Conservation (phyloP, 2,888 invertebrate genomes). For the Elegia similella region DNA sequence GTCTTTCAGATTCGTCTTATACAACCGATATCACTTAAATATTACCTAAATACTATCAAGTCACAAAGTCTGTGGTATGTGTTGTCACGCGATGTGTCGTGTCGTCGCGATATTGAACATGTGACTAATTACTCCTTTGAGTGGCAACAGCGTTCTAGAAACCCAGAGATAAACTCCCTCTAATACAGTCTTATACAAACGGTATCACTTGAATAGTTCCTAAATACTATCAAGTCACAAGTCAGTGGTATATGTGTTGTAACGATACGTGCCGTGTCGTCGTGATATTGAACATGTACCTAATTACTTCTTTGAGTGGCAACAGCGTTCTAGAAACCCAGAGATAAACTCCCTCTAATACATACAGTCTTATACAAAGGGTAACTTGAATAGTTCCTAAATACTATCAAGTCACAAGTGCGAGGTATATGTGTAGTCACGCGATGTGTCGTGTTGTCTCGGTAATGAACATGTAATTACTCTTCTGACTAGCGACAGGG, state of each 20-base stretch:
- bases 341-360: too few species aligned
- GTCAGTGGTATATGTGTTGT: slow-evolving; percentile 41
- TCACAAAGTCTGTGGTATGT: slow-evolving; percentile 44
- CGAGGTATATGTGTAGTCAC: slow-evolving; percentile 48
- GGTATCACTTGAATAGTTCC: not conserved
- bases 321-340: too few species aligned
- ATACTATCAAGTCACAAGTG: slow-evolving; percentile 45
- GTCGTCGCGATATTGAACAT: slow-evolving; percentile 65
- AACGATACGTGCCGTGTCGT: slow-evolving; percentile 70
- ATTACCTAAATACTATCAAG: slow-evolving; percentile 32
- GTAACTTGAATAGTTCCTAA: slow-evolving; percentile 4
- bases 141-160: too few species aligned
- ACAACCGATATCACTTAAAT: too few species aligned
- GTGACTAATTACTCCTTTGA: slow-evolving; percentile 74
- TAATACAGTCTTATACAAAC: too few species aligned
- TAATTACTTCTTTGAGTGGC: slow-evolving; percentile 74
- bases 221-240: slow-evolving; percentile 42
- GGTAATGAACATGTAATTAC: slow-evolving; percentile 74
- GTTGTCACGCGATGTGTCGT: slow-evolving; percentile 69
- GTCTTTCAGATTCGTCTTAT: too few species aligned
- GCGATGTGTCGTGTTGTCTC: slow-evolving; percentile 65
- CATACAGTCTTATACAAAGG: too few species aligned
- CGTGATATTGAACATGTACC: slow-evolving; percentile 68
- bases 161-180: too few species aligned
- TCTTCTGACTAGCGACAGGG: slow-evolving; percentile 16